Conservation (phyloP, 2,113 vertebrate genomes). For the Callionymus lyra region DNA sequence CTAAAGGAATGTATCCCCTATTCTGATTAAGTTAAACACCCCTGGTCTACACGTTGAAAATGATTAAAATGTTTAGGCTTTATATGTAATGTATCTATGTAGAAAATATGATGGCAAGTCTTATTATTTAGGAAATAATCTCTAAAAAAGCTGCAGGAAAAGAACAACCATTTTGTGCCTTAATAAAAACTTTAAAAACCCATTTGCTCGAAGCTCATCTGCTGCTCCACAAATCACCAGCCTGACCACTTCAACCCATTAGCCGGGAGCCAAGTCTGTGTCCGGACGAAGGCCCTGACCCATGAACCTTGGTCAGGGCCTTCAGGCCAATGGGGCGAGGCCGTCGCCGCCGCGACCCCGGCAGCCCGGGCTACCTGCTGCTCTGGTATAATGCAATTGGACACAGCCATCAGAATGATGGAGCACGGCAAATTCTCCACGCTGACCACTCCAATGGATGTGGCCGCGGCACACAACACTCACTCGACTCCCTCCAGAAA, state of each 20-base stretch:
- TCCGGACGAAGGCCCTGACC: constrained; percentile 77
- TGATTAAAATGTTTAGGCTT: no score
- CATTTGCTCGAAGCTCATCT: no score
- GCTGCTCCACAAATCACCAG: constrained; percentile 67
- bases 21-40: no score
- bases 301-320: constrained; percentile 71
- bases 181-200: no score
- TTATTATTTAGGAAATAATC: no score
- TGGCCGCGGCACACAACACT: constrained; percentile 35
- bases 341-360: constrained; percentile 60
- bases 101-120: no score
- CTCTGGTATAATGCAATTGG: constrained; percentile 80
- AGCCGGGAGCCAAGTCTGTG: constrained; percentile 74
- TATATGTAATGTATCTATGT: no score
- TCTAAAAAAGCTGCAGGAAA: no score
- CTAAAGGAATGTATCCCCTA: no score
- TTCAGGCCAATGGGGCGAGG: constrained; percentile 68
- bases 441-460: constrained; percentile 62
- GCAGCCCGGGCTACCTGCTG: constrained; percentile 91
- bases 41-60: no score
- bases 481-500: constrained; percentile 27
- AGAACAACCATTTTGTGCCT: no score
- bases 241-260: constrained; percentile 56
- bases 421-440: constrained; percentile 71
- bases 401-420: constrained; percentile 86